Conservation (phyloP, 1,140 invertebrate genomes). For the Drosophila kanapiae region DNA sequence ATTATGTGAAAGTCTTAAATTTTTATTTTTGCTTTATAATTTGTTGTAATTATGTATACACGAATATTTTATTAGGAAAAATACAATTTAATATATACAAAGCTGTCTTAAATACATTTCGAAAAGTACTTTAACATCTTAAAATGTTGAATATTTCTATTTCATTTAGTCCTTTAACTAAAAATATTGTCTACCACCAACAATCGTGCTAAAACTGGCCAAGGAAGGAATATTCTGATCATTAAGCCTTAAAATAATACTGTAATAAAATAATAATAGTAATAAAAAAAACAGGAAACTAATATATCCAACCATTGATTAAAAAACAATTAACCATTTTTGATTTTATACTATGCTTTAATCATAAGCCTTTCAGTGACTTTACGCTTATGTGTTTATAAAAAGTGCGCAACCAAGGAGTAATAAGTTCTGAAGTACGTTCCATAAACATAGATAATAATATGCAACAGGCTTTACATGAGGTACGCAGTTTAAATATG, state of each 20-base stretch:
- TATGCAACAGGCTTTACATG: too few relatives aligned
- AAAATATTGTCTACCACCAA: too few relatives aligned
- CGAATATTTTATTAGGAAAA: too few relatives aligned
- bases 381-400: constrained; percentile 34
- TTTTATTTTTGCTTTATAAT: too few relatives aligned
- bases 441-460: too few relatives aligned
- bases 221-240: too few relatives aligned
- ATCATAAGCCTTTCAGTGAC: constrained; percentile 38
- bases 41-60: background rate
- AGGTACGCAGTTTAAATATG: too few relatives aligned
- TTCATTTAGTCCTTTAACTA: background rate
- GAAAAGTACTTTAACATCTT: background rate
- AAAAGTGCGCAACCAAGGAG: constrained; percentile 40
- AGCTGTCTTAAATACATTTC: background rate
- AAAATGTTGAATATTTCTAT: background rate
- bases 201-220: background rate
- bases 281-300: too few relatives aligned
- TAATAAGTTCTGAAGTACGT: background rate
- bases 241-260: background rate
- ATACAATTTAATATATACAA: background rate
- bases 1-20: too few relatives aligned
- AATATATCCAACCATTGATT: background rate
- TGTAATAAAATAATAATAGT: too few relatives aligned
- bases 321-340: background rate
- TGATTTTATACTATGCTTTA: constrained; percentile 40